phyloP scores from a whole-genome alignment of 2,113 vertebrate genomes.

The Alces alces region DNA sequence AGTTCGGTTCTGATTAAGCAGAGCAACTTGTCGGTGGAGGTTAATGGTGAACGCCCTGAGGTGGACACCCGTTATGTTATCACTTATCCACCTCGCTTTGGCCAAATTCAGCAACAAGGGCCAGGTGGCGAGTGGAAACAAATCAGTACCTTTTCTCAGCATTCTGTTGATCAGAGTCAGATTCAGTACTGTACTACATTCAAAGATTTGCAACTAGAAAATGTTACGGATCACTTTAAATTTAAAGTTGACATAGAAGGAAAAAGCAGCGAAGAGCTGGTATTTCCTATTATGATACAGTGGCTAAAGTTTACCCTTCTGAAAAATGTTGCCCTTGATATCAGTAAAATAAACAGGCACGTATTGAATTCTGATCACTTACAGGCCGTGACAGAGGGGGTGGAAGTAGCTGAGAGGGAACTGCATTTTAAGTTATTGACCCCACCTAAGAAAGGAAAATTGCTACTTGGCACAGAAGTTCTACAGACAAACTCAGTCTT shows the following conservation, averaged over 20 bases:
- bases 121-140: conserved; percentile 85
- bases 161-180: conserved; percentile 80
- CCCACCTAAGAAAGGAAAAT: conserved; percentile 85
- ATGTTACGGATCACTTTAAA: conserved; percentile 85
- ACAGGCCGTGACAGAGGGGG: conserved; percentile 76
- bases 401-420: conserved; percentile 80
- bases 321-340: conserved; percentile 81
- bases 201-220: conserved; percentile 82
- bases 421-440: conserved; percentile 86
- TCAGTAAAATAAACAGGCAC: conserved; percentile 84
- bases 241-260: conserved; percentile 86
- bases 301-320: conserved; percentile 86
- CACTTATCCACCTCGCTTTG: conserved; percentile 82
- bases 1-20: conserved; percentile 78
- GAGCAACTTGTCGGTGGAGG: conserved; percentile 85
- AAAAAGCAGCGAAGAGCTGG: conserved; percentile 80
- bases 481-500: conserved; percentile 85
- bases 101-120: conserved; percentile 85
- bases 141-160: conserved; percentile 85
- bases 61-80: conserved; percentile 84
- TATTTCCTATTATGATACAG: conserved; percentile 83
- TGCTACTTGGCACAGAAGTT: conserved; percentile 82
- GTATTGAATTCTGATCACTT: conserved; percentile 83
- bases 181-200: conserved; percentile 86
- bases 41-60: conserved; percentile 81